Evolutionary conservation across 2,113 vertebrate genomes (phyloP), one percentile per base, ranked within the genome.

Genomic region (Craseonycteris thonglongyai): DNA sequence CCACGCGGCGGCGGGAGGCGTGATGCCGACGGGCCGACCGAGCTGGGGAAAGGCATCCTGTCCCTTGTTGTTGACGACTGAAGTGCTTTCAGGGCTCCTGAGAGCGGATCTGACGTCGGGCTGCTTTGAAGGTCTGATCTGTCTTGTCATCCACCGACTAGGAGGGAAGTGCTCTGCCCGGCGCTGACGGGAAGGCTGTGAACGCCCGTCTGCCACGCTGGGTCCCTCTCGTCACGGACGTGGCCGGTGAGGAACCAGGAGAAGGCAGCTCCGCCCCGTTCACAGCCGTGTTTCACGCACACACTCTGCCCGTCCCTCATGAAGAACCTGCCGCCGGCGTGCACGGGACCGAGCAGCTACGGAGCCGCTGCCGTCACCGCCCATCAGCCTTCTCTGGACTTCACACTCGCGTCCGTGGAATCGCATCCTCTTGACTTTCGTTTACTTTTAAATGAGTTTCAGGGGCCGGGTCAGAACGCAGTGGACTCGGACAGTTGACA

Each of bases 391-490:
- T n/a, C n/a, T n/a, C n/a, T n/a, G n/a, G n/a, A n/a, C n/a, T n/a
- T n/a, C n/a, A n/a, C n/a, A n/a, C n/a, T n/a, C n/a, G n/a, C n/a
- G n/a, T n/a, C n/a, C n/a, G n/a, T 98, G 98, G 98, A 98, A 98
- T 98, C 98, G 98, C 97, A 98, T 98, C 97, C 97, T 98, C 97
- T 97, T 98, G 98, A 98, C 98, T 98, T 98, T 98, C 98, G 98
- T 98, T 98, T 98, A 97, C 97, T 98, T 98, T 98, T 98, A 98
- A 98, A 98, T 98, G 98, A 98, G 97, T 98, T 98, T 98, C 97
- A 91, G 96, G 96, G 97, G 97, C 95, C 95, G 97, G 96, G 97
- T 97, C 97, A 96, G 96, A 97, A 98, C 49, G 97, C 97, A 97
- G 96, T 97, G 83, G 97, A 97, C 97, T 98, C 98, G 61, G 95